Conservation (phyloP, 2,113 vertebrate species). For the Hippocampus comes region DNA sequence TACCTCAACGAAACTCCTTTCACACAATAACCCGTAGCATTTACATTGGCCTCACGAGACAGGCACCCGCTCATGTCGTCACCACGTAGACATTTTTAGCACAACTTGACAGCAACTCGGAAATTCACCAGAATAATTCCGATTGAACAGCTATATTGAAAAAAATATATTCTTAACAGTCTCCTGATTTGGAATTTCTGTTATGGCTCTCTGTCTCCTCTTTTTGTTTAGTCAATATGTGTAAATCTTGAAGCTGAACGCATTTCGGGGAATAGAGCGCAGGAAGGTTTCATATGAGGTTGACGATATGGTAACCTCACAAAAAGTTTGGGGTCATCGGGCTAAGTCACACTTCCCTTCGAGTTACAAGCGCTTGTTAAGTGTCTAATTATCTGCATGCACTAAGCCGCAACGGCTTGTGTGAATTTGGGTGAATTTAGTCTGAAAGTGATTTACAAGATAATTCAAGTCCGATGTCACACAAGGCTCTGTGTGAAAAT, state of each 20-base stretch:
- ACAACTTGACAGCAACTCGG: constrained; percentile 48
- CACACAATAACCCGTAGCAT: constrained; percentile 59
- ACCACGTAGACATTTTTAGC: constrained; percentile 60
- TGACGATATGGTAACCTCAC: background rate
- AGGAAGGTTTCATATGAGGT: background rate
- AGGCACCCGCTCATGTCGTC: constrained; percentile 61
- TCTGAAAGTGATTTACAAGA: no score
- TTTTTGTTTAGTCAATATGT: background rate
- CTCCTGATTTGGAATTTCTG: constrained; percentile 62
- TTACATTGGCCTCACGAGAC: constrained; percentile 71
- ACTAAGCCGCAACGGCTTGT: no score
- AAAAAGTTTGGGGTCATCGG: background rate
- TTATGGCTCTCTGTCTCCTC: constrained; percentile 69
- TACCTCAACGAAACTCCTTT: constrained; percentile 3
- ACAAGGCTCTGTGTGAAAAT: no score
- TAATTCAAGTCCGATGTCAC: no score
- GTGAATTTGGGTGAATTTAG: no score
- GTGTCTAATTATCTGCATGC: no score
- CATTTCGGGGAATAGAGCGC: background rate
- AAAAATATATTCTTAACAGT: constrained; percentile 38
- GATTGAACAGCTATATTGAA: constrained; percentile 4
- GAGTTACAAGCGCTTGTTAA: no score
- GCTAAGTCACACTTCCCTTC: no score
- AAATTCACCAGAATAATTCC: background rate
- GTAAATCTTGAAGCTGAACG: background rate